Evolutionary conservation across 2,888 invertebrate genomes (phyloP), one percentile per base, ranked within the genome.

Genomic region (Aplocera efformata): DNA sequence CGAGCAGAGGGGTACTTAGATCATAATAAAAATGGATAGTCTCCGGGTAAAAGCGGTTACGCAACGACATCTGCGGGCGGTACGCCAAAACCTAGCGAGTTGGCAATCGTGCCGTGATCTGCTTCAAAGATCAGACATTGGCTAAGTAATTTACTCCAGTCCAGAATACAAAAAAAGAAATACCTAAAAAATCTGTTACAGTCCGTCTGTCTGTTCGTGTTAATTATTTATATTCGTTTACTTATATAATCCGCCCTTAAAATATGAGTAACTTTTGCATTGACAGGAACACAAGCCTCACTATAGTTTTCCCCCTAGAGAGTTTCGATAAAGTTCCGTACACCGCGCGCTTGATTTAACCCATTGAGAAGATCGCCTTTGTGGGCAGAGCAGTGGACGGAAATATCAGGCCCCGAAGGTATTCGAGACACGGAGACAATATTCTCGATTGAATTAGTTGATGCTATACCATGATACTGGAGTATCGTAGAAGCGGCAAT

Each of bases 261-360:
- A n/a, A n/a, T n/a, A n/a, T n/a, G n/a, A n/a, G n/a, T n/a, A n/a
- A n/a, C n/a, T n/a, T n/a, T n/a, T n/a, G n/a, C n/a, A n/a, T n/a
- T n/a, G n/a, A n/a, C n/a, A n/a, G n/a, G n/a, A n/a, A n/a, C n/a
- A n/a, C n/a, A n/a, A n/a, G n/a, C n/a, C n/a, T n/a, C n/a, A 11
- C 10, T 27, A 45, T 31, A 33, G 32, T 42, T 42, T 37, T 26
- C 50, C 36, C 33, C 1, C 11, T 32, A 33, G 42, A 41, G 30
- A 48, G 37, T 43, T 47, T 31, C 47, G 42, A 40, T 47, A 42
- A 36, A 47, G 44, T 54, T 58, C 44, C 47, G 53, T 53, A 52
- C 46, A 50, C 25, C 35, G 32, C 24, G 33, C 50, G 53, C 51
- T 53, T 63, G 58, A 58, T 61, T 58, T 54, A 62, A 65, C 58